These are phyloP conservation scores for Neoaliturus tenellus DNA, from an alignment of 2,888 invertebrate genomes.

Conservation along the genomic window DNA sequence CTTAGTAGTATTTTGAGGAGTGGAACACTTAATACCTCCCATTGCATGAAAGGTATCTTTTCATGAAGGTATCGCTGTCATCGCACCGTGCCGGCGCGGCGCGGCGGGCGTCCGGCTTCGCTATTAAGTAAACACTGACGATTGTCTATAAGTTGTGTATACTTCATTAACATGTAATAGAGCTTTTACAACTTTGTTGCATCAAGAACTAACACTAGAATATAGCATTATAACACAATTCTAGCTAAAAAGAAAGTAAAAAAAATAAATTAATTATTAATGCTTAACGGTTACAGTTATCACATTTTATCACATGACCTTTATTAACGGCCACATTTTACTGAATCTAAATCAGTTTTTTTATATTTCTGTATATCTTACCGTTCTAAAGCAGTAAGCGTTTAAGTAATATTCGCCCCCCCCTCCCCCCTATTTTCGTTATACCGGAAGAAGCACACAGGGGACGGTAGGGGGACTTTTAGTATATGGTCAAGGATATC, in stretches of 20 bases:
- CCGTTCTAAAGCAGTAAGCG: conserved; percentile 8
- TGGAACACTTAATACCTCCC: conserved; percentile 32
- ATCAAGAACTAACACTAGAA: conserved; percentile 2
- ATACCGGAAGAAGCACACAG: conserved; percentile 38
- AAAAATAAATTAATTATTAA: not conserved
- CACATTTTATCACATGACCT: conserved; percentile 19
- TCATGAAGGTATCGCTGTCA: conserved; percentile 17
- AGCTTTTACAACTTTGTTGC: not conserved
- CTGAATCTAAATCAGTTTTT: conserved; percentile 21
- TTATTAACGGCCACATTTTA: conserved; percentile 20
- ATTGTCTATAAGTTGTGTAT: conserved; percentile 16
- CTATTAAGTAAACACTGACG: not conserved
- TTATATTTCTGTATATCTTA: conserved; percentile 9
- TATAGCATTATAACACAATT: conserved; percentile 8
- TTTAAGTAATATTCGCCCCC: conserved; percentile 24
- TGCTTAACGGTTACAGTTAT: not conserved
- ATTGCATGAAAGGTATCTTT: conserved; percentile 36
- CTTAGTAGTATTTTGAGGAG: conserved; percentile 31
- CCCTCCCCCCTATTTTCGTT: conserved; percentile 25
- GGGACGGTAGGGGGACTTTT: conserved; percentile 40
- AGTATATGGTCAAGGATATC: conserved; percentile 33
- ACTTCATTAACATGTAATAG: not conserved
- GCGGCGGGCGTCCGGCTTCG: conserved; percentile 19
- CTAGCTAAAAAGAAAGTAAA: conserved; percentile 27
- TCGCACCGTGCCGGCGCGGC: conserved; percentile 35